Evolutionary conservation across 2,113 vertebrate species (phyloP), one percentile per base, ranked within the genome.

Genomic region (Crotalus viridis): DNA sequence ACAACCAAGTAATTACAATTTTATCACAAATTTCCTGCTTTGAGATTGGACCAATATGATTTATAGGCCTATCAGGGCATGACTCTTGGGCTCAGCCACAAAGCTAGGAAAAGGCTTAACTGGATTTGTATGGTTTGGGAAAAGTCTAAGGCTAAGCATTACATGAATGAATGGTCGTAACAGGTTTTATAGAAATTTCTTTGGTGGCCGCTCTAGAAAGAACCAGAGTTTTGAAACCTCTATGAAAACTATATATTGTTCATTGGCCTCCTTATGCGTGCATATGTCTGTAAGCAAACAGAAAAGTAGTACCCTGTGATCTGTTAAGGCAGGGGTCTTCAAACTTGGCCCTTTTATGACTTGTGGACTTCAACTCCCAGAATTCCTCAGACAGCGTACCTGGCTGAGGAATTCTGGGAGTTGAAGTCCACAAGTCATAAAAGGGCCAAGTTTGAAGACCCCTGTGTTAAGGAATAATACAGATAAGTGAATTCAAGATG

Each of bases 11-110:
- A 93, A 93, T 95, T 92, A 89, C 87, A 92, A 86, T 89, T 15
- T 91, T 56, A 88, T 85, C 85, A 46, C 57, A 57, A 52, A 54
- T 92, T 95, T 94, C 1, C 3, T 57, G 61, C 48, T 93, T 93
- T 94, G 0, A 43, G 91, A 94, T 92, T 88, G 88, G 92, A 26
- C 48, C 86, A 94, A 86, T 94, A 94, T 91, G 85, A 81, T 94
- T 90, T 92, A 89, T 92, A 96, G 88, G 39, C 46, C 22, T 90
- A 43, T 91, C 51, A 93, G 91, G 74, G n/a, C 88, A 57, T 88
- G 22, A 92, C 19, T 91, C 91, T 93, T 54, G 55, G 59, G 55
- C 86, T 52, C 64, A 33, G 94, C 94, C 43, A 91, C 94, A 59
- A 56, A 85, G 48, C 52, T 90, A 92, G 51, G 57, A 69, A 48